Base-by-base conservation (phyloP, 2,797 vertebrate species). In the Peromyscus attwateri region DNA sequence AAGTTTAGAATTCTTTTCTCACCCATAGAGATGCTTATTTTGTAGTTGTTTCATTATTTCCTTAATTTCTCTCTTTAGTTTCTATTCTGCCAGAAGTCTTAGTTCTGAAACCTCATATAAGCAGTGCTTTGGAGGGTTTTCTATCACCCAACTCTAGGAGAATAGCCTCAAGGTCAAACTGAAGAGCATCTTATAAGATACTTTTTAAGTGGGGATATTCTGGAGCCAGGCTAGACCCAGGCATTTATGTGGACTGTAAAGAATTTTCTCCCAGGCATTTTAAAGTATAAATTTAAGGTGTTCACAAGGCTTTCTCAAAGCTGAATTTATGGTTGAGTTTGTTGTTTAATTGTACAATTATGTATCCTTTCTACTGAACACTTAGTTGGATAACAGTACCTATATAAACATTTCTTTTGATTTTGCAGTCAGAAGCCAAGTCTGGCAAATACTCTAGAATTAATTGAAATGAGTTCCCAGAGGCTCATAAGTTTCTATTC, bases 401-500 rank as follows among this genome's bases (percentile, higher is more conserved):
- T 85, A 19, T 76, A 17, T 52, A 95, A 82, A 71, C 93, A 55
- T 82, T 95, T 85, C 85, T 94, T 95, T 97, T 96, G 62, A 79
- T 96, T 97, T 90, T 83, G 68, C 68, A 81, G 70, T 92, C 82
- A 89, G 92, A 95, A 92, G 23, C 23, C 27, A 46, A 64, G 0
- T 89, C 12, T 97, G 17, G 49, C 62, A 87, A 62, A 62, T 94
- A 85, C 70, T 94, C 37, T 46, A 52, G 34, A 94, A 93, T 96
- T 85, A 96, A 96, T 94, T 87, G 91, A 87, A 96, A 79, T 93
- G 13, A 93, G 0, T 95, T 96, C 90, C 79, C 1, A 91, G 43
- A 89, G 46, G 23, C 43, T 95, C 93, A 0, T 95, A 95, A 87
- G 6, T 94, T 94, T 97, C 82, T 95, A 52, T 95, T 95, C n/a